These are phyloP conservation scores for Heliconius cydno DNA, from an alignment of 2,888 invertebrate species.

Conservation along the genomic window DNA sequence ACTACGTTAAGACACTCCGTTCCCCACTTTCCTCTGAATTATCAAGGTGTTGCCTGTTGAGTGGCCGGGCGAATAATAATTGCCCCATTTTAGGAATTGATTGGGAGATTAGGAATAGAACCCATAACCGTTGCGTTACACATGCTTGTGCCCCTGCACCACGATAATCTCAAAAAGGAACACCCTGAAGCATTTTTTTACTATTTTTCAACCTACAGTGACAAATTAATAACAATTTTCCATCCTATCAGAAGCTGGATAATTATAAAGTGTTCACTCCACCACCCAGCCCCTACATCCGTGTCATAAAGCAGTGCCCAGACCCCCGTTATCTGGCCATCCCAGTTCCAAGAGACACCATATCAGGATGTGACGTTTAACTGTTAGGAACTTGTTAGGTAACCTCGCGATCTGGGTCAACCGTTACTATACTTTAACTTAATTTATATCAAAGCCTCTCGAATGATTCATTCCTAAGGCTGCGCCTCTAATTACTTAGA, in stretches of 20 bases:
- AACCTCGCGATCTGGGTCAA: constrained; percentile 69
- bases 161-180: too few species aligned
- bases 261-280: constrained; percentile 19
- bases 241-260: background rate
- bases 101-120: too few species aligned
- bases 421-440: constrained; percentile 67
- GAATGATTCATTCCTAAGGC: constrained; percentile 42
- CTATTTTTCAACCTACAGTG: background rate
- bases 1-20: too few species aligned
- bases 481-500: constrained; percentile 4
- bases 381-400: constrained; percentile 67
- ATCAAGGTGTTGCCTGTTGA: too few species aligned
- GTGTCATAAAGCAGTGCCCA: constrained; percentile 57
- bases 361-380: constrained; percentile 70
- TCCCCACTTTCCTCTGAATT: too few species aligned
- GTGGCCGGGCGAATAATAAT: too few species aligned
- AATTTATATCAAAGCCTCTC: constrained; percentile 54
- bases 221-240: background rate
- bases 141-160: too few species aligned
- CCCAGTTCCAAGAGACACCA: constrained; percentile 72
- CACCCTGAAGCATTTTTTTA: background rate
- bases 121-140: too few species aligned
- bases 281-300: constrained; percentile 49
- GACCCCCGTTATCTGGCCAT: constrained; percentile 73
- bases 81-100: too few species aligned